Evolutionary conservation across 2,797 vertebrate genomes (phyloP).

Genomic region (Gymnoscopelus braueri): DNA sequence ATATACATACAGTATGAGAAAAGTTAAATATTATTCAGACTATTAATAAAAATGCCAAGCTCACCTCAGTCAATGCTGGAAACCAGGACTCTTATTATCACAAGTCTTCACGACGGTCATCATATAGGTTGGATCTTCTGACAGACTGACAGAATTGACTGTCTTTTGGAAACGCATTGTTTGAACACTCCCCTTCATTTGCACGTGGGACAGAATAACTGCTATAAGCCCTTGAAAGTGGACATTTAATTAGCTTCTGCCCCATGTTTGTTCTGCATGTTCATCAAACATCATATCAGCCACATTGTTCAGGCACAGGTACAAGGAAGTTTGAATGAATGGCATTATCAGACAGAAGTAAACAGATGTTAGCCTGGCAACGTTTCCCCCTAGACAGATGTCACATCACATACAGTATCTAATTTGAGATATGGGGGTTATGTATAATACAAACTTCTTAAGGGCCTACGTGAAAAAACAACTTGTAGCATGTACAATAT

Average conservation of each 20-base stretch:
- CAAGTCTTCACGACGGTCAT: neutral
- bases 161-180: constrained; percentile 34
- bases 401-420: neutral
- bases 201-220: neutral
- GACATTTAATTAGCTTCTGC: constrained; percentile 78
- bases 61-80: constrained; percentile 55
- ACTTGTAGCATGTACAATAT: too few species aligned
- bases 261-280: constrained; percentile 40
- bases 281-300: constrained; percentile 77
- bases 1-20: too few species aligned
- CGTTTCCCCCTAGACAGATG: neutral
- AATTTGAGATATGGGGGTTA: neutral
- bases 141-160: constrained; percentile 1
- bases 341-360: neutral
- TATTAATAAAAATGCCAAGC: constrained; percentile 6
- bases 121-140: neutral
- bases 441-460: neutral
- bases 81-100: constrained; percentile 39
- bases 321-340: neutral
- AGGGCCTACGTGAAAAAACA: neutral
- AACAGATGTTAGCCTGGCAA: neutral
- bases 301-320: too few species aligned
- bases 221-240: constrained; percentile 20
- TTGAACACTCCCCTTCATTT: constrained; percentile 25
- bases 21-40: too few species aligned